phyloP scores from a whole-genome alignment of 2,113 vertebrate genomes.

The Ctenomys sociabilis region DNA sequence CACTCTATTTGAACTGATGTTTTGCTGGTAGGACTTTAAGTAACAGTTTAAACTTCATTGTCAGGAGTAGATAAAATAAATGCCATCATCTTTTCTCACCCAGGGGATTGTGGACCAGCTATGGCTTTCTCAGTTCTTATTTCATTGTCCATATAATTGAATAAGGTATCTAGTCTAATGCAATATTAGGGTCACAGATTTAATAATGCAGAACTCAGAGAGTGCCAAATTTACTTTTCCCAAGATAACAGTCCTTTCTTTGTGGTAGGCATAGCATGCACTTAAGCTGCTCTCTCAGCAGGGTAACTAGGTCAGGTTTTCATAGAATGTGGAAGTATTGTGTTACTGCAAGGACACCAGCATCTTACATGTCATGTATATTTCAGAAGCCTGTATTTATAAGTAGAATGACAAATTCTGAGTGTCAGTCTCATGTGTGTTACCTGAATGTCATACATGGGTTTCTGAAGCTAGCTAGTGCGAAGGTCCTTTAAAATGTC shows the following conservation, averaged over 20 bases:
- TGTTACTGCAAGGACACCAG: not conserved
- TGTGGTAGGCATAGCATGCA: not conserved
- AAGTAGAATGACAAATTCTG: slow-evolving; percentile 25
- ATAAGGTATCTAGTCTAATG: slow-evolving; percentile 71
- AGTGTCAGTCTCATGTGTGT: not conserved
- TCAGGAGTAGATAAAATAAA: slow-evolving; percentile 70
- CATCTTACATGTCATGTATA: slow-evolving; percentile 42
- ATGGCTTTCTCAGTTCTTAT: slow-evolving; percentile 69
- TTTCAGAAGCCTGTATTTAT: slow-evolving; percentile 47
- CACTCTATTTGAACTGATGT: slow-evolving; percentile 44
- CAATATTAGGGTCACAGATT: slow-evolving; percentile 74
- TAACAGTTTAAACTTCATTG: slow-evolving; percentile 68
- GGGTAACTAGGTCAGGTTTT: slow-evolving; percentile 59
- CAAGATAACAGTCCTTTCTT: slow-evolving; percentile 56
- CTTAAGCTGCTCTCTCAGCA: slow-evolving; percentile 21
- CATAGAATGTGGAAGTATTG: not conserved
- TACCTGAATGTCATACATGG: not conserved
- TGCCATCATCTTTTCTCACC: slow-evolving; percentile 66
- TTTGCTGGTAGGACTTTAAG: slow-evolving; percentile 66
- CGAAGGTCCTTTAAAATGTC: not conserved
- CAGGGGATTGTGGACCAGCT: slow-evolving; percentile 58
- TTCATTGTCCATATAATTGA: slow-evolving; percentile 79
- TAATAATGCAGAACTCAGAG: slow-evolving; percentile 75
- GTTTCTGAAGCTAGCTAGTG: not conserved
- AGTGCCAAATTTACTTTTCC: slow-evolving; percentile 75